Conservation (phyloP, 2,888 invertebrate species). For the Tachina fera region DNA sequence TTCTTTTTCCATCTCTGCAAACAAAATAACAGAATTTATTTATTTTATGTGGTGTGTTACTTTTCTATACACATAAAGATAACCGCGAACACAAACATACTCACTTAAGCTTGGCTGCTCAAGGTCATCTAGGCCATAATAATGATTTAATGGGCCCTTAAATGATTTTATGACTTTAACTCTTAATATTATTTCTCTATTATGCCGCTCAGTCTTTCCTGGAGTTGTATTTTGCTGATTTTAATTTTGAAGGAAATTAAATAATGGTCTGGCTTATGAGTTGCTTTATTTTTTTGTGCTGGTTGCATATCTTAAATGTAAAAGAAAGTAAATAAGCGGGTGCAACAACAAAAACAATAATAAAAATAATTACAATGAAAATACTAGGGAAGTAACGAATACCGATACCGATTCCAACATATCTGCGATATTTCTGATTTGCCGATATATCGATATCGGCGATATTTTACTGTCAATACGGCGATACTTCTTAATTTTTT, state of each 20-base stretch:
- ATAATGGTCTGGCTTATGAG: constrained; percentile 22
- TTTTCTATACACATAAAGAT: constrained; percentile 26
- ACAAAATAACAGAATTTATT: constrained; percentile 31
- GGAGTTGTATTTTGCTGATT: background rate
- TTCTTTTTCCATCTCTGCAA: background rate
- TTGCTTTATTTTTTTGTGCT: constrained; percentile 10
- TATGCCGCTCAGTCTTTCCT: background rate
- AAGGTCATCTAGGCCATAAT: constrained; percentile 81
- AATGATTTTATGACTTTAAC: constrained; percentile 82
- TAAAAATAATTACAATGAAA: constrained; percentile 2
- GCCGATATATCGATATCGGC: too few relatives aligned
- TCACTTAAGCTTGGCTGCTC: constrained; percentile 72
- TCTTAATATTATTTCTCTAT: constrained; percentile 66
- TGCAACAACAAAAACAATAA: constrained; percentile 34
- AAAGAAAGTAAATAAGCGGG: constrained; percentile 37
- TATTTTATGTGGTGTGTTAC: constrained; percentile 22
- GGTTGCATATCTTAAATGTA: constrained; percentile 15
- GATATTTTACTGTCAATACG: too few relatives aligned
- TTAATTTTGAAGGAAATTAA: constrained; percentile 9
- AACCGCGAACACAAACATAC: background rate
- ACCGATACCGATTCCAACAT: too few relatives aligned
- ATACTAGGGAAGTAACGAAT: too few relatives aligned
- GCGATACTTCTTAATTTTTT: too few relatives aligned
- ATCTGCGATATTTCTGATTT: too few relatives aligned
- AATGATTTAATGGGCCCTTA: constrained; percentile 82